Base-by-base conservation (phyloP, 1,140 invertebrate genomes). In the Tetraneura akinire region DNA sequence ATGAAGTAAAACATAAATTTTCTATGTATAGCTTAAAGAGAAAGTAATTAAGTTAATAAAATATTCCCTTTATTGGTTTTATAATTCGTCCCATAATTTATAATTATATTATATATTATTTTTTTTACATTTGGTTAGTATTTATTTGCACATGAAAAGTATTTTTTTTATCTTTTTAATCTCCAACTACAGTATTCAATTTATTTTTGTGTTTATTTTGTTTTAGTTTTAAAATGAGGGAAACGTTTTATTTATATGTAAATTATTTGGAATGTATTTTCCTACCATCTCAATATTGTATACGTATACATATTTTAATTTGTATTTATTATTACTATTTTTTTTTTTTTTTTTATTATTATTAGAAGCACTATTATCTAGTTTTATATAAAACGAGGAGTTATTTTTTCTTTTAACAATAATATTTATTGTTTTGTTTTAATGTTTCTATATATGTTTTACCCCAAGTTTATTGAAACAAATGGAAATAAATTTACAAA, bases 71-170 rank as follows among this genome's bases (percentile, higher is more conserved):
- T 42, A 23, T 62, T 23, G 11, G 37, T 55, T 55, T 49, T 37
- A 62, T 62, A 26, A 62, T 78, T 57, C 16, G 37, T 78, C 74
- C 55, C 47, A 6, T 23, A 78, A 62, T 78, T 47, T n/a, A 1
- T 51, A 29, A 16, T 47, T 37, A 42, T 57, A 45, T 78, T 47
- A 62, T 62, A 16, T 78, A 78, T 47, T 76, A 23, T 32, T 32
- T 62, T 37, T 76, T 6, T 45, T 78, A 55, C 73, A 78, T 76
- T 78, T 78, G 42, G n/a, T 78, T 57, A 37, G 32, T 74, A 57
- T 74, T 53, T 60, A 37, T 29, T 9, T 47, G 5, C 14, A 10
- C 42, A 4, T n/a, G 14, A 78, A 62, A 78, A 78, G 74, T 62
- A 60, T 78, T 62, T 53, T 51, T 47, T 62, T 23, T 76, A 42